These are phyloP conservation scores for Anastrepha ludens DNA, from an alignment of 1,140 invertebrate species.

Conservation along the genomic window DNA sequence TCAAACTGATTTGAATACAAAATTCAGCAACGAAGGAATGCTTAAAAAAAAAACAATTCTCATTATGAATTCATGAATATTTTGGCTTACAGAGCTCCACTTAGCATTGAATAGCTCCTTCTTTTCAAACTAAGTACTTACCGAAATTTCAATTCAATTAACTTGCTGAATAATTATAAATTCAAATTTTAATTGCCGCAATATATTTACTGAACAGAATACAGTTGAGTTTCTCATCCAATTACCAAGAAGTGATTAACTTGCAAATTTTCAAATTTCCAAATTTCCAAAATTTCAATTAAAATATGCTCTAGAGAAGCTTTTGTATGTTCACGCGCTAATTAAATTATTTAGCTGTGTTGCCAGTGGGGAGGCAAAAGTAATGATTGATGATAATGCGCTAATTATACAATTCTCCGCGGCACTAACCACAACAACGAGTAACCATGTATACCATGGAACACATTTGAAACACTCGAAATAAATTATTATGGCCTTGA, in stretches of 20 bases:
- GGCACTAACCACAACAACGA: background rate
- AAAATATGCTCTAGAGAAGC: too few species aligned
- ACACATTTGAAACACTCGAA: background rate
- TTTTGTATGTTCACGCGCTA: background rate
- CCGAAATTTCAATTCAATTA: too few species aligned
- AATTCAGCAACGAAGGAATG: too few species aligned
- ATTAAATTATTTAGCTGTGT: background rate
- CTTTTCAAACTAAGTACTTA: too few species aligned
- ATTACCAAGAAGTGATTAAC: constrained; percentile 3
- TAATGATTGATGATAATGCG: constrained; percentile 21
- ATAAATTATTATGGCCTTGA: background rate
- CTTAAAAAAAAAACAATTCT: too few species aligned
- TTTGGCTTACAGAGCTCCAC: too few species aligned
- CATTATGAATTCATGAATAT: too few species aligned
- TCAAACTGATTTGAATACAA: too few species aligned
- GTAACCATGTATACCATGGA: background rate
- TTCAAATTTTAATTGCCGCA: too few species aligned
- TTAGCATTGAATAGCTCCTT: too few species aligned
- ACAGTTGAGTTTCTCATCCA: background rate
- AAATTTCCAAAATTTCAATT: background rate
- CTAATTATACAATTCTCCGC: background rate
- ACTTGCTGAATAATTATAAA: too few species aligned
- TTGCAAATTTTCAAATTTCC: background rate
- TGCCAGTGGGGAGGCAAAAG: background rate
- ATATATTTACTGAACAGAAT: background rate